These are phyloP conservation scores for Dolichallabes microphthalmus DNA, from an alignment of 2,113 vertebrate species.

Conservation along the genomic window DNA sequence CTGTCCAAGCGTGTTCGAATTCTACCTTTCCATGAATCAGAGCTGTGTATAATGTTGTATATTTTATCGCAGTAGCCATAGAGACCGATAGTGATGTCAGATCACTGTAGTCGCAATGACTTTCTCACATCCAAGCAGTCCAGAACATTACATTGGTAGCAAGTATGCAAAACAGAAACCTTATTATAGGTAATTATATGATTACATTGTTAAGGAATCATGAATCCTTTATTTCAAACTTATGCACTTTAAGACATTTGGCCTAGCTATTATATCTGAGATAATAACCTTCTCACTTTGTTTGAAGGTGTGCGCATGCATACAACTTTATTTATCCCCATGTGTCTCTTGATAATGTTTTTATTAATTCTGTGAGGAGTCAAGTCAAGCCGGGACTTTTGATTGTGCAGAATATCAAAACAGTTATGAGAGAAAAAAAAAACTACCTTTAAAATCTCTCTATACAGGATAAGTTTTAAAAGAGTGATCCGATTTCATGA, in stretches of 20 bases:
- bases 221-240: neutral
- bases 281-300: neutral
- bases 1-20: neutral
- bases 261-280: neutral
- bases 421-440: no score
- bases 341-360: no score
- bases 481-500: no score
- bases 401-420: no score
- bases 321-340: neutral
- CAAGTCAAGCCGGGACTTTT: no score
- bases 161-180: neutral
- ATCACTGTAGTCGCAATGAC: neutral
- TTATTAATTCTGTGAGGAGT: no score
- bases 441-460: no score
- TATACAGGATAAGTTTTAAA: no score
- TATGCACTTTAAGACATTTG: constrained; percentile 34
- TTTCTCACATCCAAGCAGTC: neutral
- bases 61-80: neutral
- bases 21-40: neutral
- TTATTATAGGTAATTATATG: neutral
- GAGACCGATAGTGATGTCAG: neutral
- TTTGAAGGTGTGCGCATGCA: neutral
- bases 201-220: constrained; percentile 16
- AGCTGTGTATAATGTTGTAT: neutral
- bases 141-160: neutral